Conservation (phyloP, 2,113 vertebrate species). For the Cyprinus carpio region DNA sequence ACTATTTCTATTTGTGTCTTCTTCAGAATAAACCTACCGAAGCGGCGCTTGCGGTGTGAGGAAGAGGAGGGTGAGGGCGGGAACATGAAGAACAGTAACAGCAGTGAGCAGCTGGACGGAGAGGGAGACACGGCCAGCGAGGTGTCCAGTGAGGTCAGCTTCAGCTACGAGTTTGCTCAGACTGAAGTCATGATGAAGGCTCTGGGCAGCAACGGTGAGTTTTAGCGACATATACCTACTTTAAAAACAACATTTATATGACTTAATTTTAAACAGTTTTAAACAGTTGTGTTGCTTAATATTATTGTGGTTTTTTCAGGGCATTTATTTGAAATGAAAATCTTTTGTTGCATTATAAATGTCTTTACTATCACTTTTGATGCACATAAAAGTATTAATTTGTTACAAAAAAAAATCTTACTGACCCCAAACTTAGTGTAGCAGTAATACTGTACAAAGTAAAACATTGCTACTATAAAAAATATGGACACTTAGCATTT, state of each 20-base stretch:
- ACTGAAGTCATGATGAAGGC: slow-evolving; percentile 97
- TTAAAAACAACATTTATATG: background rate
- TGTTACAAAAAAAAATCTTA: background rate
- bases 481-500: background rate
- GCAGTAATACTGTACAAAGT: background rate
- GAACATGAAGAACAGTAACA: slow-evolving; percentile 74
- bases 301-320: no score
- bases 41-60: slow-evolving; percentile 79
- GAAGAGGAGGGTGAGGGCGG: slow-evolving; percentile 78
- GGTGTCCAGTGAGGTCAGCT: slow-evolving; percentile 89
- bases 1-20: background rate
- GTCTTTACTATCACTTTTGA: background rate
- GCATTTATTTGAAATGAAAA: background rate
- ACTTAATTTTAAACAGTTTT: background rate
- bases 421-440: background rate
- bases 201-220: slow-evolving; percentile 86
- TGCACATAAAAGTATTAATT: background rate
- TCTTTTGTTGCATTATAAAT: background rate
- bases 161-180: slow-evolving; percentile 92
- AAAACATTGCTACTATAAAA: background rate
- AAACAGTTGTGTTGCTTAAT: no score
- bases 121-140: slow-evolving; percentile 87
- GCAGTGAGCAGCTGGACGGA: slow-evolving; percentile 82
- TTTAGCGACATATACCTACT: no score
- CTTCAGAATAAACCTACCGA: slow-evolving; percentile 87